Evolutionary conservation across 1,140 invertebrate genomes (phyloP), one percentile per base, ranked within the genome.

Genomic region (Halyomorpha halys): DNA sequence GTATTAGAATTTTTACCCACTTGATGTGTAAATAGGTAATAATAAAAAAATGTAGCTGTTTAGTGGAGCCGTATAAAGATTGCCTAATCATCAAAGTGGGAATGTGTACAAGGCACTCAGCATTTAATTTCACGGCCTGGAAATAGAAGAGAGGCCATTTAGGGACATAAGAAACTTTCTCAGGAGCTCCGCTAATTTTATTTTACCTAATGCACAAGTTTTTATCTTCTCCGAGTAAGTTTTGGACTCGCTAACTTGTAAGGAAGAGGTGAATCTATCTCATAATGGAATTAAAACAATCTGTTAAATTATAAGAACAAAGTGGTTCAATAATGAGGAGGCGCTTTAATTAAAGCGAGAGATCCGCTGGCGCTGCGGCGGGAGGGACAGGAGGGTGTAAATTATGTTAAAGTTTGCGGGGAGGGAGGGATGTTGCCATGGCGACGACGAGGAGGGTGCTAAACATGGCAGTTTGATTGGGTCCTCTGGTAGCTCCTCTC

Each of bases 221-320:
- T 49, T 49, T 49, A 49, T 49, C 47, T 49, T 21, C 2, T 2
- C 6, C 2, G n/a, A 6, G 11, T 49, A 49, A 49, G n/a, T 49
- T 47, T 49, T 5, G 21, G 16, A 49, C 11, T 18, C 47, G n/a
- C 47, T 21, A 49, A 18, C 11, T 21, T 21, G n/a, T 19, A 49
- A 49, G 47, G 47, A 18, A 49, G 21, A 21, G 47, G 21, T 49
- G n/a, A 49, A 49, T 21, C 47, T 49, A 49, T 49, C 47, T n/a
- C 47, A 49, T 49, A 49, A 49, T 49, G 47, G 47, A 49, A 49
- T 49, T 49, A 49, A 49, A 49, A 49, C 47, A 49, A 49, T 49
- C 47, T 49, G 47, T 21, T 49, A 49, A 49, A 49, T 49, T 49
- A 49, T 49, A 49, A 49, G 47, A 49, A 49, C 47, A 49, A 49